phyloP scores from a whole-genome alignment of 2,113 vertebrate species.

The Chloroceryle aenea region DNA sequence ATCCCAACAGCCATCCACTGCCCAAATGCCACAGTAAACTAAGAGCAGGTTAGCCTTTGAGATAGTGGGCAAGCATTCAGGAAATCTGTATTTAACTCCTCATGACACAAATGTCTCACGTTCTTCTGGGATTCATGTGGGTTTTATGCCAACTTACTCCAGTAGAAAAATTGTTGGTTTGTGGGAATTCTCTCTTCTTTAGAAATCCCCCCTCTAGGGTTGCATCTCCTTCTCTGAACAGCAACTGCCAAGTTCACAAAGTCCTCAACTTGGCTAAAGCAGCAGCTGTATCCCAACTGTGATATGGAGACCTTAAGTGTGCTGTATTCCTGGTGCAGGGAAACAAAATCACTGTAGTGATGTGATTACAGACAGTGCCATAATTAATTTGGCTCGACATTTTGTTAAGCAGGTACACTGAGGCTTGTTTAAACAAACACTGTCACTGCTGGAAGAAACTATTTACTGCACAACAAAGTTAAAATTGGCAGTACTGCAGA shows the following conservation, averaged over 20 bases:
- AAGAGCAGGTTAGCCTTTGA: not conserved
- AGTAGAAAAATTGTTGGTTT: not conserved
- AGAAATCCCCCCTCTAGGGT: not conserved
- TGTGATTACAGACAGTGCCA: not conserved
- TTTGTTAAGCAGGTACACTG: conserved; percentile 10
- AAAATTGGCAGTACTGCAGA: not conserved
- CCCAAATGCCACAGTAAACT: not conserved
- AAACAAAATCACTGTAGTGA: not conserved
- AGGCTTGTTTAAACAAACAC: conserved; percentile 14
- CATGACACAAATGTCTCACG: not conserved
- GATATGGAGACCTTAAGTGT: not conserved
- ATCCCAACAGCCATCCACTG: not conserved
- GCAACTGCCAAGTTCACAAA: not conserved
- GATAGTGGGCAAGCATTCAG: not conserved
- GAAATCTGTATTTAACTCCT: not conserved
- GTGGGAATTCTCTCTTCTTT: not conserved
- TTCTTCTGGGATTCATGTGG: not conserved
- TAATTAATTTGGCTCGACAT: not conserved
- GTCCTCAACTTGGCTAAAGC: not conserved
- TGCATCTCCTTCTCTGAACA: not conserved
- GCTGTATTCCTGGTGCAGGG: not conserved
- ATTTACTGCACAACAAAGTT: not conserved
- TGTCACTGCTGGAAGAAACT: not conserved
- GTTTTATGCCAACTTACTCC: not conserved
- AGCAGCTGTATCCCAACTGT: not conserved